Conservation (phyloP, 2,113 vertebrate species). For the Cynoglossus semilaevis region DNA sequence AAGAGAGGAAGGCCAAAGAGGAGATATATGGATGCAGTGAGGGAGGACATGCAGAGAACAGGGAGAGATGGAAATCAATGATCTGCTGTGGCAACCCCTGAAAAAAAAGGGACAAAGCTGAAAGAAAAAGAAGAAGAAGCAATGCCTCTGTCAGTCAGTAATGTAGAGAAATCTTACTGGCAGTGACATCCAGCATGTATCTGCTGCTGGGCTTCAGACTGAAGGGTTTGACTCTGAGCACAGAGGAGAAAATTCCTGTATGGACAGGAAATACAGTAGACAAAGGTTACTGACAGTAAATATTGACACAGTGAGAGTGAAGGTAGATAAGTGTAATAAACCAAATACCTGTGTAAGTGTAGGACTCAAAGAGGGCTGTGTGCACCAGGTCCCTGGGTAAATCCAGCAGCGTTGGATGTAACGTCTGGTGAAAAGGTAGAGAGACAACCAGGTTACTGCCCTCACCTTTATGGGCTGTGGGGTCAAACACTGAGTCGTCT, state of each 20-base stretch:
- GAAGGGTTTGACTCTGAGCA: slow-evolving; percentile 73
- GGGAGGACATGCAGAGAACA: no score
- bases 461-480: slow-evolving; percentile 14
- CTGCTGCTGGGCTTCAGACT: slow-evolving; percentile 70
- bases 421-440: slow-evolving; percentile 4
- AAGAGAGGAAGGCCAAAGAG: no score
- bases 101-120: no score
- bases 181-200: slow-evolving; percentile 80
- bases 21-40: no score
- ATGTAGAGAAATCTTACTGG: slow-evolving; percentile 70
- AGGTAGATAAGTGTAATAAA: neutral
- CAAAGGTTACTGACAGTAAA: neutral
- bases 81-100: no score
- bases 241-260: slow-evolving; percentile 69
- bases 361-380: slow-evolving; percentile 60
- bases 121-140: no score
- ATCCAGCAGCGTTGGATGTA: slow-evolving; percentile 67
- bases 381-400: slow-evolving; percentile 70
- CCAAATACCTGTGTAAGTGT: slow-evolving; percentile 65
- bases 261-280: slow-evolving; percentile 10
- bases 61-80: no score
- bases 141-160: no score
- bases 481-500: slow-evolving; percentile 15
- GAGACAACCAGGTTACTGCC: slow-evolving; percentile 76
- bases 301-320: neutral